Conservation (phyloP, 35 echinoderm and acorn worm species). For the Chiridota heheva region DNA sequence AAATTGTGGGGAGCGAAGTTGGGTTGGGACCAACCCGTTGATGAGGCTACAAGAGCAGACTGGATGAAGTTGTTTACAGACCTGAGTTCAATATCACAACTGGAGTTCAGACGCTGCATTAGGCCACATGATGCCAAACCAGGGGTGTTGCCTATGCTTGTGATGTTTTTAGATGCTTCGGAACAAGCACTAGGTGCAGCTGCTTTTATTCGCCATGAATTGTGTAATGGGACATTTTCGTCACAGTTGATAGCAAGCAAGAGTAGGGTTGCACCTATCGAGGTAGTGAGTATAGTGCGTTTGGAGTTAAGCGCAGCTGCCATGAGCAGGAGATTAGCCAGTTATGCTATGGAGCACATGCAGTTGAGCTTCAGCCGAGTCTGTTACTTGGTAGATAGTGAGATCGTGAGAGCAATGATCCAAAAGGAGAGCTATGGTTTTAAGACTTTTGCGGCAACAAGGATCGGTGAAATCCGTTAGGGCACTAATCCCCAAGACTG, state of each 20-base stretch:
- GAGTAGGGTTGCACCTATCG: slow-evolving; percentile 2
- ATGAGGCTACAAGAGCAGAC: not conserved
- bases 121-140: slow-evolving; percentile 23
- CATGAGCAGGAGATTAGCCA: not conserved
- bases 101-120: slow-evolving; percentile 37
- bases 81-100: not conserved
- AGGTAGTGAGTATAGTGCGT: not conserved
- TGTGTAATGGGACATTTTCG: not conserved
- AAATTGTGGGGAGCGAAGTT: slow-evolving; percentile 52
- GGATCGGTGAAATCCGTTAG: too few species aligned
- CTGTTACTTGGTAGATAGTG: not conserved
- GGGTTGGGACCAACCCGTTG: slow-evolving; percentile 51
- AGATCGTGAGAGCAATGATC: not conserved
- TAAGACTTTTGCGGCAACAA: slow-evolving; percentile 7
- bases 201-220: not conserved
- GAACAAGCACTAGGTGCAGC: slow-evolving; percentile 10
- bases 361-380: not conserved
- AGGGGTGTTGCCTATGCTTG: not conserved
- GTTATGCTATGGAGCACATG: not conserved
- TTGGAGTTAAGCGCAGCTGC: slow-evolving; percentile 6
- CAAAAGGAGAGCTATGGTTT: slow-evolving; percentile 21
- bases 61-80: slow-evolving; percentile 44
- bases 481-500: too few species aligned
- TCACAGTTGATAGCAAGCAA: not conserved
- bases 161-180: slow-evolving; percentile 19